phyloP scores from a whole-genome alignment of 2,888 invertebrate species.

The Drosophila cracens region DNA sequence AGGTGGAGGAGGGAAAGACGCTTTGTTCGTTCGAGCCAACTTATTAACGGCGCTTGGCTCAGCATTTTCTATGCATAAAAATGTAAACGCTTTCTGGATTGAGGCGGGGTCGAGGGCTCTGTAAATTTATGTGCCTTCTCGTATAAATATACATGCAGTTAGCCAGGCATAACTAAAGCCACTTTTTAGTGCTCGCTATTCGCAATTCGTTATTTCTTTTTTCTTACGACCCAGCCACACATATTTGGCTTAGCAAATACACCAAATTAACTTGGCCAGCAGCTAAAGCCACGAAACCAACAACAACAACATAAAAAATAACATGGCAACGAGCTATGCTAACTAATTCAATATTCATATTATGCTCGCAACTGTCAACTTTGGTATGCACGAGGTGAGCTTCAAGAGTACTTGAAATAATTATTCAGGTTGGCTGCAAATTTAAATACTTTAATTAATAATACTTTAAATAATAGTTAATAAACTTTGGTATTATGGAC shows the following conservation, averaged over 20 bases:
- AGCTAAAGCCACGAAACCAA: conserved; percentile 18
- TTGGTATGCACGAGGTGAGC: conserved; percentile 16
- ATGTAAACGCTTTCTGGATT: conserved; percentile 68
- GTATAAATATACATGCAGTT: conserved; percentile 76
- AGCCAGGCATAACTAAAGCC: conserved; percentile 58
- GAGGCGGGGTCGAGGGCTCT: conserved; percentile 8
- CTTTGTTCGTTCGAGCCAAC: conserved; percentile 69
- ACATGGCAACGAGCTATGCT: conserved; percentile 3
- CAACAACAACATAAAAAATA: conserved; percentile 5
- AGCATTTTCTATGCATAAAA: conserved; percentile 76
- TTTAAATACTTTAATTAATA: neutral
- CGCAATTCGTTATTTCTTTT: neutral
- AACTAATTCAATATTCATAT: conserved; percentile 40
- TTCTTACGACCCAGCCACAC: conserved; percentile 32
- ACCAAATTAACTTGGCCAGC: conserved; percentile 66
- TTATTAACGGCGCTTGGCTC: conserved; percentile 77
- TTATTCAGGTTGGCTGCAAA: neutral
- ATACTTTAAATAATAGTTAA: too few relatives aligned
- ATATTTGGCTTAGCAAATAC: conserved; percentile 66
- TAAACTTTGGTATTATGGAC: too few relatives aligned
- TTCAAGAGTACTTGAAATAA: neutral
- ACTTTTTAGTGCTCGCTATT: conserved; percentile 62
- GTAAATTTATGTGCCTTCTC: conserved; percentile 67
- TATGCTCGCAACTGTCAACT: neutral
- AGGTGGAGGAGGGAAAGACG: conserved; percentile 14